Conservation (phyloP, 2,797 vertebrate genomes). For the Hydrocynus forskahlii region DNA sequence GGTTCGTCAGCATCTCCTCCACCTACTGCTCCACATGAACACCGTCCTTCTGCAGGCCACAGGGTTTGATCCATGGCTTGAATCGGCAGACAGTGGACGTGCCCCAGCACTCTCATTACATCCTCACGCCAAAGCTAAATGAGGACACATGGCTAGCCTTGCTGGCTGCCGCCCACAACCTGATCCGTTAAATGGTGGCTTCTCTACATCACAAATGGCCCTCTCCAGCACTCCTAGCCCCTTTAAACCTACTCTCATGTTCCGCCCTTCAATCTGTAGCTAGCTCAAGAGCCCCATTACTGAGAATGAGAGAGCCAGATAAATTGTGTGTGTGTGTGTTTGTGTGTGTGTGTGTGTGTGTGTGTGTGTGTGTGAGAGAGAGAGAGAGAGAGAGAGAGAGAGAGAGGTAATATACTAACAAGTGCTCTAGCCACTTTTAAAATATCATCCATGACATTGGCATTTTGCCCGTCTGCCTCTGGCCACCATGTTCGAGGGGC, state of each 20-base stretch:
- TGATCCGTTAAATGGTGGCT: neutral
- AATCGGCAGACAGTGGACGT: neutral
- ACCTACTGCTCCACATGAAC: neutral
- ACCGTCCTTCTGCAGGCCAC: neutral
- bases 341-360: too few species aligned
- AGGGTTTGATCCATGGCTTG: neutral
- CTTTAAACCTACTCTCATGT: constrained; percentile 12
- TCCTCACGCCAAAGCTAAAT: neutral
- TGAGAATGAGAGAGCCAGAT: neutral
- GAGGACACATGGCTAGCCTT: neutral
- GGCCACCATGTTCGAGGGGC: constrained; percentile 12
- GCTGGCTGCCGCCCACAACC: neutral
- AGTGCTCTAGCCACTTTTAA: constrained; percentile 39
- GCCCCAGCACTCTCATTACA: constrained; percentile 6
- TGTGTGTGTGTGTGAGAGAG: neutral
- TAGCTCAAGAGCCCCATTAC: constrained; percentile 10
- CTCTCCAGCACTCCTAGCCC: neutral
- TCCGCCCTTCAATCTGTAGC: constrained; percentile 9
- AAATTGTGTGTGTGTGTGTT: too few species aligned
- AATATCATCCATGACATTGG: constrained; percentile 49
- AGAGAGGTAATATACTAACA: constrained; percentile 45
- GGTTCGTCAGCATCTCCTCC: neutral
- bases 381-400: neutral
- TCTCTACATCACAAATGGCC: constrained; percentile 14
- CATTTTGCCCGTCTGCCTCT: constrained; percentile 46